Conservation (phyloP, 2,113 vertebrate species). For the Oreochromis niloticus region DNA sequence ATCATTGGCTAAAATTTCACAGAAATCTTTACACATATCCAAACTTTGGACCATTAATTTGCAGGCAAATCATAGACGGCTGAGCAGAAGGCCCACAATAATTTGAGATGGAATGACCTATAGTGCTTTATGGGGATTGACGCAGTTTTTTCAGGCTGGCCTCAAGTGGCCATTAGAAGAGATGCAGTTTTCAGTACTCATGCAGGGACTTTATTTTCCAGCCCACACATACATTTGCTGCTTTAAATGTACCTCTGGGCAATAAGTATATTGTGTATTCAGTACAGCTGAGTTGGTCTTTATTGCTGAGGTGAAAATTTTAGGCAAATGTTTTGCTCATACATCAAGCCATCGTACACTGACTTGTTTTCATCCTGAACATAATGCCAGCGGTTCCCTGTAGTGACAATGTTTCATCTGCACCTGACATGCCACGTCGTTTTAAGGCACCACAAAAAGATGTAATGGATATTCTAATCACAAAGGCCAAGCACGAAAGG, state of each 20-base stretch:
- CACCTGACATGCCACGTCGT: background rate
- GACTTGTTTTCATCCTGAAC: background rate
- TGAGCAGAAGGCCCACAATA: background rate
- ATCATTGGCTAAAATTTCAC: background rate
- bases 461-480: background rate
- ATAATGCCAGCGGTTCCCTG: background rate
- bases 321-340: background rate
- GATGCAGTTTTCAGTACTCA: background rate
- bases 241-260: background rate
- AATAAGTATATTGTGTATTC: background rate
- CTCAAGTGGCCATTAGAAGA: background rate
- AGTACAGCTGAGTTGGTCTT: background rate
- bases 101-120: background rate
- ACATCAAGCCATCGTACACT: background rate
- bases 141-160: background rate
- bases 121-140: background rate
- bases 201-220: fast-evolving
- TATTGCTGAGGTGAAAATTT: background rate
- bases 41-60: background rate
- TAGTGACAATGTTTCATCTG: background rate
- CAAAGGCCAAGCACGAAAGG: background rate
- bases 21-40: background rate
- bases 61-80: fast-evolving
- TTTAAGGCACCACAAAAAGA: background rate
- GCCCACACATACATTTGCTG: background rate